Conservation (phyloP, 2,797 vertebrate genomes). For the Phaenicophaeus curvirostris region DNA sequence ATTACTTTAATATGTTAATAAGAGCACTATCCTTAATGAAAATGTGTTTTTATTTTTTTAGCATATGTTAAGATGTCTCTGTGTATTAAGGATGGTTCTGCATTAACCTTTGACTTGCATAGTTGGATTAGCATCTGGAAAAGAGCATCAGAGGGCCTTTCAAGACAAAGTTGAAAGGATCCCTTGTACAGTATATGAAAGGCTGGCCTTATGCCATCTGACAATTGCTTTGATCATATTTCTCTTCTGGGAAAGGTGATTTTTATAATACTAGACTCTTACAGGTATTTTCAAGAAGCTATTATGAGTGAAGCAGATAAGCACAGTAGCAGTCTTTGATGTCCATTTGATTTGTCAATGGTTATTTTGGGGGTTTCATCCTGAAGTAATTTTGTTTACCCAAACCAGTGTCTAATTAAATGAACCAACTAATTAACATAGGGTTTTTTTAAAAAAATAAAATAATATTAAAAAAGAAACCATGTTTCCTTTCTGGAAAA, state of each 20-base stretch:
- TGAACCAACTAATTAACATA: constrained; percentile 20
- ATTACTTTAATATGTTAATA: not conserved
- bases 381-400: constrained; percentile 46
- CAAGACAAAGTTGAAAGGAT: constrained; percentile 21
- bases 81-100: not conserved
- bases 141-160: not conserved
- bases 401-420: constrained; percentile 64
- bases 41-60: not conserved
- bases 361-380: constrained; percentile 3
- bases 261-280: not conserved
- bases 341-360: constrained; percentile 46
- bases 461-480: not conserved
- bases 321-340: constrained; percentile 25
- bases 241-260: constrained; percentile 11
- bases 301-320: constrained; percentile 19
- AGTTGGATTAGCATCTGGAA: not conserved
- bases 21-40: not conserved
- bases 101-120: not conserved
- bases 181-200: not conserved
- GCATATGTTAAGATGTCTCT: not conserved
- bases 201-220: not conserved
- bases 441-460: too few relatives aligned
- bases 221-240: constrained; percentile 38
- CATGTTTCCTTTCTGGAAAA: constrained; percentile 39
- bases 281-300: constrained; percentile 59